Base-by-base conservation (phyloP, 2,113 vertebrate genomes). In the Cromileptes altivelis region DNA sequence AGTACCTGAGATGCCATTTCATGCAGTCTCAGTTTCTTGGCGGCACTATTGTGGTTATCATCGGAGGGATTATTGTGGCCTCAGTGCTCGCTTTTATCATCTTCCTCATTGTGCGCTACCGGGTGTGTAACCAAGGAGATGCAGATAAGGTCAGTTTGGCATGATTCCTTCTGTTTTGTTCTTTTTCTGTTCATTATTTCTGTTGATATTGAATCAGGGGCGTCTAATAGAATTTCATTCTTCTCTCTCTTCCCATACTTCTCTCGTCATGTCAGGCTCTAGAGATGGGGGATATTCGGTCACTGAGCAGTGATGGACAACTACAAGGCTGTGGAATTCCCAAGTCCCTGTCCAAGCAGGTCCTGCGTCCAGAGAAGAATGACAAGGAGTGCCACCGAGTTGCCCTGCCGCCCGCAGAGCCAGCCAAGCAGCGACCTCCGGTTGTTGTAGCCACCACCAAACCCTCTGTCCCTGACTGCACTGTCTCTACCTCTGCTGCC, bases 11-110 rank as follows among this genome's bases (percentile, higher is more conserved):
- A 55, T 99, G 98, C 87, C 98, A 99, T 87, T 99, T 99, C 95
- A 99, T 99, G 98, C 98, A 99, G 95, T 99, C 98, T 45, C 98
- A 99, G 96, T 99, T 99, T 91, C 96, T 99, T 70, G 98, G 98
- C 0, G 98, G 98, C 60, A 99, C 98, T 93, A 99, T 99, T 91
- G 99, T 99, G 45, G 99, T 99, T 85, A 97, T 99, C 90, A 99
- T 99, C 0, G 98, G 98, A n/a, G 98, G 98, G 69, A 97, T 99
- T 84, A 99, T 99, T 0, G 98, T 99, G 89, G 98, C 98, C 0
- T 99, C 98, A 0, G 98, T 99, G 68, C 95, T 99, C 0, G 98
- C 99, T 84, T 99, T 99, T 93, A 99, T 99, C 95, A 98, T 99
- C 92, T 99, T 99, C 93, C 96, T 99, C 80, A 99, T 99, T 94